Conservation (phyloP, 2,888 invertebrate species). For the Pachliopta kotzebuea region DNA sequence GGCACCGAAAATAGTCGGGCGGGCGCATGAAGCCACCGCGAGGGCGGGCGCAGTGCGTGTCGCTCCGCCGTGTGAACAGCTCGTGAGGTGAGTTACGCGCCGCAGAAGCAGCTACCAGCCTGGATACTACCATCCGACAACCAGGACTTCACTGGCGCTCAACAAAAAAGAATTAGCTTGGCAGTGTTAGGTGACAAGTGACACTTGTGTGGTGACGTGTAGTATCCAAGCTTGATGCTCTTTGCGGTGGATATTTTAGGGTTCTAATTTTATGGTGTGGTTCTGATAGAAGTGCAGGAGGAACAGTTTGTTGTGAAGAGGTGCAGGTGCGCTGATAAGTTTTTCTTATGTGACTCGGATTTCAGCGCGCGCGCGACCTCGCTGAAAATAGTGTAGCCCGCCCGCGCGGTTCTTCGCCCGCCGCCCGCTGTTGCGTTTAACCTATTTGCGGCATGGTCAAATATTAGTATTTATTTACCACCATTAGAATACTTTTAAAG, state of each 20-base stretch:
- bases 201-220: slow-evolving; percentile 37
- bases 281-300: slow-evolving; percentile 7
- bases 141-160: slow-evolving; percentile 35
- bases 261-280: slow-evolving; percentile 33
- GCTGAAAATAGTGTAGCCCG: slow-evolving; percentile 74
- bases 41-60: slow-evolving; percentile 76
- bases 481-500: slow-evolving; percentile 74
- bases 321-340: slow-evolving; percentile 33
- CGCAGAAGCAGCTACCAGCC: slow-evolving; percentile 46
- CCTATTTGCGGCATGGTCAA: slow-evolving; percentile 76
- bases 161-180: slow-evolving; percentile 40
- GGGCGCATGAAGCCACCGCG: slow-evolving; percentile 61
- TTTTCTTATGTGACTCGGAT: slow-evolving; percentile 67
- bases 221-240: slow-evolving; percentile 57
- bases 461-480: slow-evolving; percentile 75
- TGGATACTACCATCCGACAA: slow-evolving; percentile 49
- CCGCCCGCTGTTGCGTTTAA: slow-evolving; percentile 44
- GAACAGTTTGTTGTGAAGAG: slow-evolving; percentile 10
- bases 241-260: slow-evolving; percentile 39
- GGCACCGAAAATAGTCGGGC: slow-evolving; percentile 79
- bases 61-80: slow-evolving; percentile 80
- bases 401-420: slow-evolving; percentile 41
- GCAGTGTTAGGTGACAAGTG: slow-evolving; percentile 44
- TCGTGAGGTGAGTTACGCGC: slow-evolving; percentile 71
- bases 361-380: slow-evolving; percentile 71